These are phyloP conservation scores for Centrocercus urophasianus DNA, from an alignment of 2,113 vertebrate genomes.

Conservation along the genomic window DNA sequence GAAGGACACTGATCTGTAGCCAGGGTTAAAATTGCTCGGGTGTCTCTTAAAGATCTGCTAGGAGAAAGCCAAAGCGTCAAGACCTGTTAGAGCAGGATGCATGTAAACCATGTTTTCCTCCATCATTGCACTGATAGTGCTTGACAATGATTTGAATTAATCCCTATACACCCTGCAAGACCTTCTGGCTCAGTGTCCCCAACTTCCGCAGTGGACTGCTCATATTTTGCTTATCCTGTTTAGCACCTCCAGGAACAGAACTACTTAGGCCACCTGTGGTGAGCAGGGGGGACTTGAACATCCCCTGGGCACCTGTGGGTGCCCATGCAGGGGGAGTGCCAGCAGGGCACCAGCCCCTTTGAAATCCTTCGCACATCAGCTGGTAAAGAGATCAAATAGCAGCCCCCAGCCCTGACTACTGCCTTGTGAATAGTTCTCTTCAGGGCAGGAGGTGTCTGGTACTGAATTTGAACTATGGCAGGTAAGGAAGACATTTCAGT, in stretches of 20 bases:
- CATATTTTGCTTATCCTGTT: neutral
- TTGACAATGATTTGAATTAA: neutral
- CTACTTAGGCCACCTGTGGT: neutral
- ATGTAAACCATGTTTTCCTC: neutral
- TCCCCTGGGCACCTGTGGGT: accelerated
- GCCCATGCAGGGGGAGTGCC: accelerated
- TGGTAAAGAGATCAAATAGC: neutral
- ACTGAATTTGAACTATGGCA: neutral
- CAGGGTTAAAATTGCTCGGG: neutral
- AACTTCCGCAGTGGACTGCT: neutral
- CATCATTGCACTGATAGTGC: accelerated
- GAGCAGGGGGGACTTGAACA: accelerated
- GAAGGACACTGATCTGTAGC: neutral
- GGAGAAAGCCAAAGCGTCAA: neutral
- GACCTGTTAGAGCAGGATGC: neutral
- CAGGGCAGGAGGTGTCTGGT: neutral
- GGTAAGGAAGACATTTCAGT: neutral
- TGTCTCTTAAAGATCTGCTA: neutral
- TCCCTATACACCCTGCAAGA: neutral
- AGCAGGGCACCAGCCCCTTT: neutral
- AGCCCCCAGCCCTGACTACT: neutral
- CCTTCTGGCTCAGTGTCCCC: neutral
- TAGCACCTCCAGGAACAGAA: neutral
- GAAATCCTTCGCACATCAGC: neutral
- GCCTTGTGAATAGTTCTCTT: accelerated